Base-by-base conservation (phyloP, 2,797 vertebrate species). In the Lagorchestes hirsutus region DNA sequence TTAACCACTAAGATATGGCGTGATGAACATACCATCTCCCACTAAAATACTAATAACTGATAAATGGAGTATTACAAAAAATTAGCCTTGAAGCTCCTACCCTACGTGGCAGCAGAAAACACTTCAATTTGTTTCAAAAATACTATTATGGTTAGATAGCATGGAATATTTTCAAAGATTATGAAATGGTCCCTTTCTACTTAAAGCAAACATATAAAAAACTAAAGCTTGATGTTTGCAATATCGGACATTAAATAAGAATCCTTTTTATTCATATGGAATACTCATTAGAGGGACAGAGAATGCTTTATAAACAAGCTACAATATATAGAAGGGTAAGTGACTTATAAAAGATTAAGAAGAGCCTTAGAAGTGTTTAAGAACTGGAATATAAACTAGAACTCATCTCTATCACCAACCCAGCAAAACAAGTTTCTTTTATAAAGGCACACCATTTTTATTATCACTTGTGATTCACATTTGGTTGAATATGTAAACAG, bases 401-500 rank as follows among this genome's bases (percentile, higher is more conserved):
- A 50, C 24, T 10, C 40, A 27, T 87, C 74, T 87, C 67, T 10
- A 0, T 46, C 8, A 18, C 0, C 62, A 82, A 46, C n/a, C 2
- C n/a, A 46, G 6, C n/a, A 40, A 74, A 82, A 87, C 74, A 87
- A 50, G 3, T 87, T 87, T 87, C 74, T 87, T 50, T 82, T 46
- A 46, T 40, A 82, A 24, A 27, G 40, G 40, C 18, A 82, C 2
- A 10, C 55, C 57, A 18, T 67, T 93, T 58, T 95, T 94, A 40
- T 54, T 91, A 94, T 92, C 92, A 92, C 67, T 57, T 57, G n/a
- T 59, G 93, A 95, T 74, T 96, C 59, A 96, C 54, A 96, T 50
- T 62, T 96, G 13, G 94, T 87, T 92, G n/a, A 97, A 95, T 93
- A 95, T 56, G 92, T 82, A 91, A 95, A 91, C 62, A 91, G 2